Base-by-base conservation (phyloP, 2,888 invertebrate species). In the Rotaria magnacalcarata region DNA sequence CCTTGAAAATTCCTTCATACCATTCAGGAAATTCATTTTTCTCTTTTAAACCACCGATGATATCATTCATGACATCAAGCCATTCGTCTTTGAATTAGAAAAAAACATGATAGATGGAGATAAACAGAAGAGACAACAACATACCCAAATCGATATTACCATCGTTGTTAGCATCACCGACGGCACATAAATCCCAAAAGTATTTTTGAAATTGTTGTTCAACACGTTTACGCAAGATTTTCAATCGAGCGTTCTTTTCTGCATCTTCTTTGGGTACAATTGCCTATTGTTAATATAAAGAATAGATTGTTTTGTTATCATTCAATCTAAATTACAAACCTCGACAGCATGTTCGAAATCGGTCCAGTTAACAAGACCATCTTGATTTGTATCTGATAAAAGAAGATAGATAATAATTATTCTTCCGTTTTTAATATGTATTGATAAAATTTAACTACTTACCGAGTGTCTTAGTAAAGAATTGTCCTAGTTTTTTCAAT, bases 141-240 rank as follows among this genome's bases (percentile, higher is more conserved):
- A 14, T 80, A 80, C 80, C 80, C 43, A 86, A 75, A 85, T 87
- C 87, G 24, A 87, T 85, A 52, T 84, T 84, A 58, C 87, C 87
- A 84, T 87, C 87, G 11, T 84, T 84, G 27, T 87, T 87, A 24
- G 84, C 84, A 86, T 87, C 87, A 85, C 87, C 87, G 8, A 87
- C 84, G 34, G 80, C 87, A 60, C 87, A 87, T 60, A 87, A 86
- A 84, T 85, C 87, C 85, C 85, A 85, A 47, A 87, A 87, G 54
- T 87, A 87, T 60, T 86, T 87, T 85, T 87, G 87, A 56, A 85
- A 87, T 52, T 87, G 84, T 85, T 87, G 87, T 75, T 87, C 87
- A 10, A 84, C 19, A 52, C 87, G 74, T 87, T 87, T 87, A 52
- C 87, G 34, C 34, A 87, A 84, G 21, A 87, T 84, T 86, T 87